Conservation (phyloP, 2,888 invertebrate genomes). For the Agrenia bidenticulata region DNA sequence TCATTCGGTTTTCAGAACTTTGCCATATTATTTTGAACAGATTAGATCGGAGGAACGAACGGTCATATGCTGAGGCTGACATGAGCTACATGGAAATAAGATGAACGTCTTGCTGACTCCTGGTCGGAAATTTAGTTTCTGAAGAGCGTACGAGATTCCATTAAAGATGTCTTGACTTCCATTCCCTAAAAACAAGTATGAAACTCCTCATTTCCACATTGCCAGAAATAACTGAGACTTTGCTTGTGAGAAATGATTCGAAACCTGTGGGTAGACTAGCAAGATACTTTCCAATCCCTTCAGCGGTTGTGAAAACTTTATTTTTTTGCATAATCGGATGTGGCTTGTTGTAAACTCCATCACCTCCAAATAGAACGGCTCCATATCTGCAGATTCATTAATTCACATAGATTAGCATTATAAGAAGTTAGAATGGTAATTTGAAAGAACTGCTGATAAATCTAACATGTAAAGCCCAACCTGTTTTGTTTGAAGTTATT, state of each 20-base stretch:
- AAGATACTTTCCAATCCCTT: conserved; percentile 66
- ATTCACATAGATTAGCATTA: not conserved
- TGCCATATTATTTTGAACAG: not conserved
- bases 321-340: conserved; percentile 72
- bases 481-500: conserved; percentile 69
- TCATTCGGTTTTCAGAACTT: not conserved
- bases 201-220: no score
- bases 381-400: conserved; percentile 65
- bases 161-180: conserved; percentile 71
- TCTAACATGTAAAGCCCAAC: conserved; percentile 56
- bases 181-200: conserved; percentile 56
- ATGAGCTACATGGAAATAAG: conserved; percentile 76
- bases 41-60: conserved; percentile 53
- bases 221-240: no score
- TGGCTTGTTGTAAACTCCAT: conserved; percentile 70
- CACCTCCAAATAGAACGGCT: conserved; percentile 78
- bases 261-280: conserved; percentile 67
- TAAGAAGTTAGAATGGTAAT: not conserved
- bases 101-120: conserved; percentile 81
- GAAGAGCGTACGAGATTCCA: conserved; percentile 70
- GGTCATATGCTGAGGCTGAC: conserved; percentile 68
- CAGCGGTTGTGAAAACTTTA: conserved; percentile 67
- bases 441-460: not conserved
- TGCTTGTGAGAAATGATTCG: no score
- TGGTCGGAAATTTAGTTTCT: conserved; percentile 72